Evolutionary conservation across 1,140 invertebrate genomes (phyloP).

Genomic region (Drosophila aff.): DNA sequence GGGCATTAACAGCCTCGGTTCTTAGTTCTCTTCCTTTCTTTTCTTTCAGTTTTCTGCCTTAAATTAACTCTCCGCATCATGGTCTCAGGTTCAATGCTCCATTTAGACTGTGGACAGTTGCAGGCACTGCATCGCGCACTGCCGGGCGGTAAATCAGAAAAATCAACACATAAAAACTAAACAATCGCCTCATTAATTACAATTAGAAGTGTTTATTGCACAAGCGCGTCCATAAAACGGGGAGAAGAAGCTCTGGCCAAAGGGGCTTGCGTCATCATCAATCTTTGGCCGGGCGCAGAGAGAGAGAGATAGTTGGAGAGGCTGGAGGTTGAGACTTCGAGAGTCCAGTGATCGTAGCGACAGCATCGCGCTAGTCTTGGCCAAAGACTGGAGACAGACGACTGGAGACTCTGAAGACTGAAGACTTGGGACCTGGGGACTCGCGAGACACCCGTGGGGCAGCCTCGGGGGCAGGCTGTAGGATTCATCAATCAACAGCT

Average conservation of each 20-base stretch:
- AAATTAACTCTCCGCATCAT: constrained; percentile 7
- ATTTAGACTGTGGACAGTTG: constrained; percentile 50
- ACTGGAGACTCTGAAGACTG: constrained; percentile 7
- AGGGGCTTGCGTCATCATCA: constrained; percentile 77
- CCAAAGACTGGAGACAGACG: constrained; percentile 19
- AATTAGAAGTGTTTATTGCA: constrained; percentile 84
- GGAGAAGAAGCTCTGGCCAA: constrained; percentile 35
- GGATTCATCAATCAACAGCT: constrained; percentile 83
- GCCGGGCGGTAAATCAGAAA: constrained; percentile 71
- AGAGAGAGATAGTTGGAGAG: constrained; percentile 17
- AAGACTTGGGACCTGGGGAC: constrained; percentile 10
- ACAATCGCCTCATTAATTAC: constrained; percentile 84
- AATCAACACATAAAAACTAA: constrained; percentile 83
- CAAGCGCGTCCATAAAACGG: constrained; percentile 74
- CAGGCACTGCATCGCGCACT: constrained; percentile 24
- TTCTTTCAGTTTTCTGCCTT: background rate
- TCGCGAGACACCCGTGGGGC: constrained; percentile 36
- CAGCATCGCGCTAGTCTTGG: constrained; percentile 28
- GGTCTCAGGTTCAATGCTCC: constrained; percentile 64
- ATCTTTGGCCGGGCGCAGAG: constrained; percentile 37
- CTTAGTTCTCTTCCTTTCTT: background rate
- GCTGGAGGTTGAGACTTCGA: constrained; percentile 36
- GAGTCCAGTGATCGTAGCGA: constrained; percentile 18
- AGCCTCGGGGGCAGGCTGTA: constrained; percentile 66
- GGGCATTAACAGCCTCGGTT: background rate